Evolutionary conservation across 2,797 vertebrate genomes (phyloP), one percentile per base, ranked within the genome.

Genomic region (Manis crassicaudata): DNA sequence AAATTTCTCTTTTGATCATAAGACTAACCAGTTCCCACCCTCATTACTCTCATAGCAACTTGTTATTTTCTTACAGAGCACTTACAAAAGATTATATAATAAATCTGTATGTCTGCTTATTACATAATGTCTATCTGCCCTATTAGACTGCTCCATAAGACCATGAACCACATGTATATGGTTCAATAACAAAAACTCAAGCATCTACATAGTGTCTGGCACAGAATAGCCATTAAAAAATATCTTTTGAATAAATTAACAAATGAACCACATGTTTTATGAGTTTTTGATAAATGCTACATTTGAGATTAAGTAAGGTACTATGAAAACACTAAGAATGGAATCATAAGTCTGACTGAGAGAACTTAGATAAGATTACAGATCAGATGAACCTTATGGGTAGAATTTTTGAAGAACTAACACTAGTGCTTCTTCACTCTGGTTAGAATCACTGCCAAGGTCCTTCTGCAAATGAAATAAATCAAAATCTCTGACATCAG

Each of bases 261-360:
- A 93, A 82, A 63, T 23, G 21, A 77, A 73, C 18, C 32, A 58
- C 17, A 52, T 63, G 43, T 40, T 86, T 37, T 12, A 46, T 70
- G 25, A 46, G 40, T 50, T 72, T 85, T 77, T 46, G 0, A 87
- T 72, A 90, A 90, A 77, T 32, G 27, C 54, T 76, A 58, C 16
- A 82, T 63, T 37, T 20, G 87, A 93, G 35, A 82, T 88, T 82
- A 96, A 92, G 52, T 13, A 56, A 82, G n/a, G 17, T 79, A 88
- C 46, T 43, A 52, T 21, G n/a, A 77, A 76, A 86, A 82, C 20
- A 86, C 25, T 23, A 25, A 50, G n/a, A 62, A 18, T 70, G 25
- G 8, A 82, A 87, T 58, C 58, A 65, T 56, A 92, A 88, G 60
- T 63, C 25, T 79, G 37, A 81, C 72, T 40, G 29, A 50, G 75